phyloP scores from a whole-genome alignment of 2,888 invertebrate species.

The Drosophila prostipennis region DNA sequence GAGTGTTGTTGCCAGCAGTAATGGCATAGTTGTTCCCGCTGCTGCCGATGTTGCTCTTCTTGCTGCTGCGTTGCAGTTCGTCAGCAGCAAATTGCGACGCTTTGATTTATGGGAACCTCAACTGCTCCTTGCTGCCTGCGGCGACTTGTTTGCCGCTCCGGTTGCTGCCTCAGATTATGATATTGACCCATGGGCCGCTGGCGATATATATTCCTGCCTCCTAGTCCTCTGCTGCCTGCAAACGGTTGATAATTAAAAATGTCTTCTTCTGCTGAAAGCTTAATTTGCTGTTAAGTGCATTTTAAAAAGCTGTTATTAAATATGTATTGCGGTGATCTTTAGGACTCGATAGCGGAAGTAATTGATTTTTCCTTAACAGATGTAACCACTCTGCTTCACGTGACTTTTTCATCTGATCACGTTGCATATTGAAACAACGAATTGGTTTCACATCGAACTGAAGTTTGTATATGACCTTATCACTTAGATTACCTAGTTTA shows the following conservation, averaged over 20 bases:
- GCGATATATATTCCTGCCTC: slow-evolving; percentile 62
- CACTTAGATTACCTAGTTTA: slow-evolving; percentile 8
- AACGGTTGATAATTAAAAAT: slow-evolving; percentile 80
- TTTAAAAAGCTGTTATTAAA: slow-evolving; percentile 74
- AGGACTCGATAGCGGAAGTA: slow-evolving; percentile 56
- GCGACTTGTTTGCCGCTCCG: slow-evolving; percentile 69
- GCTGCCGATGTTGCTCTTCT: slow-evolving; percentile 28
- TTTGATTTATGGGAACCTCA: slow-evolving; percentile 82
- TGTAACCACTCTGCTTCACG: slow-evolving; percentile 7
- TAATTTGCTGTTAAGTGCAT: slow-evolving; percentile 77
- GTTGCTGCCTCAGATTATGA: slow-evolving; percentile 74
- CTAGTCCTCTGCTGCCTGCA: slow-evolving; percentile 36
- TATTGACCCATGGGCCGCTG: slow-evolving; percentile 79
- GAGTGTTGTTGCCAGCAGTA: slow-evolving; percentile 53
- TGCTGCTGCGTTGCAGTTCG: slow-evolving; percentile 70
- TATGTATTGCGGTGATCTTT: slow-evolving; percentile 32
- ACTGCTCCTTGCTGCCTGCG: slow-evolving; percentile 60
- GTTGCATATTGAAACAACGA: slow-evolving; percentile 20
- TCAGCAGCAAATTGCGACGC: slow-evolving; percentile 80
- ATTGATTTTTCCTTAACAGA: slow-evolving; percentile 59
- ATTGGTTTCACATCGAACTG: slow-evolving; percentile 24
- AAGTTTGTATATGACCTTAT: slow-evolving; percentile 39
- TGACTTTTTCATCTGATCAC: slow-evolving; percentile 6
- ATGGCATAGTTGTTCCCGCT: slow-evolving; percentile 53
- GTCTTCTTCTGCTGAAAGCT: slow-evolving; percentile 74